Evolutionary conservation across 2,113 vertebrate species (phyloP).

Genomic region (Galeopterus variegatus): DNA sequence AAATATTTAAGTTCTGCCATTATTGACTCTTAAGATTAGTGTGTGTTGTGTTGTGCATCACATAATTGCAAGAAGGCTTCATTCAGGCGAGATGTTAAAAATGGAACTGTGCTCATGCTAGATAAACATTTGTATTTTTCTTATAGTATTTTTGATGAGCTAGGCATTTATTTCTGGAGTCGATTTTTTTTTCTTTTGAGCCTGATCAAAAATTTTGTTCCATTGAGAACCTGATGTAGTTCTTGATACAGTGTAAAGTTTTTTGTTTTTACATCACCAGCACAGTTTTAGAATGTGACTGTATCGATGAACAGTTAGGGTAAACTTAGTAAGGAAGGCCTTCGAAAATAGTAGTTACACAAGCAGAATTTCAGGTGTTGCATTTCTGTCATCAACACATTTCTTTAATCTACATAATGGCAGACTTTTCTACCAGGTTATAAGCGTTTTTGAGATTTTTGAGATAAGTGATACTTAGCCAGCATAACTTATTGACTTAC

Average conservation of each 20-base stretch:
- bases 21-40: conserved; percentile 57
- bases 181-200: conserved; percentile 43
- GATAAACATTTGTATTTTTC: conserved; percentile 20
- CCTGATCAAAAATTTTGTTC: conserved; percentile 56
- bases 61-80: conserved; percentile 39
- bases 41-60: conserved; percentile 64
- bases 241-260: conserved; percentile 42
- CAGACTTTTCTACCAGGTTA: conserved; percentile 77
- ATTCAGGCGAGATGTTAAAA: conserved; percentile 50
- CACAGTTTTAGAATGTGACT: conserved; percentile 69
- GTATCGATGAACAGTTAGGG: conserved; percentile 57
- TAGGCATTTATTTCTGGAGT: conserved; percentile 54
- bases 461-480: conserved; percentile 65
- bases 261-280: conserved; percentile 73
- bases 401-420: conserved; percentile 76
- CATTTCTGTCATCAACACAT: conserved; percentile 67
- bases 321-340: conserved; percentile 60
- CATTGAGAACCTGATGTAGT: conserved; percentile 50
- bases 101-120: conserved; percentile 59
- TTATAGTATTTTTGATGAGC: conserved; percentile 53
- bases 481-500: conserved; percentile 79
- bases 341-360: conserved; percentile 63
- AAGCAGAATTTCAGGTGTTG: conserved; percentile 67
- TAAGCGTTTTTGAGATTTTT: conserved; percentile 73
- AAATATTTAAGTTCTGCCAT: conserved; percentile 78